phyloP scores from a whole-genome alignment of 2,113 vertebrate species.

The chimpanzee (Pan troglodytes) region NHGRI_mPanTro3-v2.1_pri NC_072410.2:57913501-57914000 shows the following conservation, averaged over 20 bases:
- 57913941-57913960: no score
- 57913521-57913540: background rate
- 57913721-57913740: no score
- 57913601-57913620: background rate
- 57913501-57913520: background rate
- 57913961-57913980: rapidly evolving
- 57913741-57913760: background rate
- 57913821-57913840: background rate
- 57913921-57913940: background rate
- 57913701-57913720: background rate
- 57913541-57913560: background rate
- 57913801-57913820: background rate
- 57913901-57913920: background rate
- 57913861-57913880: background rate
- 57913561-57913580: background rate
- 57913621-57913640: background rate
- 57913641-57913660: background rate
- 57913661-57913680: slow-evolving; percentile 12
- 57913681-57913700: background rate
- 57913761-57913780: background rate
- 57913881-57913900: background rate
- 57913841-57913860: background rate
- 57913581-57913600: background rate
- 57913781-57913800: background rate
- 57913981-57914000: background rate